Base-by-base conservation (phyloP, 1,140 invertebrate genomes). In the Physella acuta region DNA sequence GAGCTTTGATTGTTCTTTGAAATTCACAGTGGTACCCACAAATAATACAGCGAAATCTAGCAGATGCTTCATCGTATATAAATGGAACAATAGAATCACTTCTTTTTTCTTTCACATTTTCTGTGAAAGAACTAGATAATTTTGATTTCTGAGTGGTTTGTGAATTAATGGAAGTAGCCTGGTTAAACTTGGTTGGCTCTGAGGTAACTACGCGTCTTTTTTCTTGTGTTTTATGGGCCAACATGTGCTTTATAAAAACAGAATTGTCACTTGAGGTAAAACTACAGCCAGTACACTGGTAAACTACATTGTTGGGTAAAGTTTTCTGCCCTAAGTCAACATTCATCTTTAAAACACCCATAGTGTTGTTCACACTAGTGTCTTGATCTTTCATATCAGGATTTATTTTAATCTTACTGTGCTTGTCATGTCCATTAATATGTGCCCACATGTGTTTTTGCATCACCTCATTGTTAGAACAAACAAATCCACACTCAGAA, bases 1-100 rank as follows among this genome's bases (percentile, higher is more conserved):
- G 84, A n/a, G 84, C 81, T 77, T 85, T 85, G 30, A 85, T 83
- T 51, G 82, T 85, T 33, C 84, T 72, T 56, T 84, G 81, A 58
- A 77, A 78, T 53, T 85, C 83, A 62, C 82, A 85, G 28, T 76
- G 78, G 66, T 84, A 85, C 33, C 79, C 78, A 74, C 83, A 85
- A 33, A 85, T 79, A 5, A 77, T 79, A 69, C 83, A 85, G 2
- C 74, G 71, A 58, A 79, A 84, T 44, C 79, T 67, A 5, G 76
- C 77, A 44, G 75, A 72, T 11, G 64, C 39, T 51, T 73, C 67
- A 49, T 82, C 80, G 65, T 80, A 78, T 26, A 75, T 73, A 75
- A 82, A 84, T n/a, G 76, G 78, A 28, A 72, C 73, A 44, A 33
- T 24, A 24, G 59, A 61, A 11, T 61, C n/a, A 34, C 33, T 60